Percentiles rank a stretch among this genome's conserved stretches.
phyloP scores from a whole-genome alignment of 2,113 vertebrate species.

The Paramormyrops kingsleyae region DNA sequence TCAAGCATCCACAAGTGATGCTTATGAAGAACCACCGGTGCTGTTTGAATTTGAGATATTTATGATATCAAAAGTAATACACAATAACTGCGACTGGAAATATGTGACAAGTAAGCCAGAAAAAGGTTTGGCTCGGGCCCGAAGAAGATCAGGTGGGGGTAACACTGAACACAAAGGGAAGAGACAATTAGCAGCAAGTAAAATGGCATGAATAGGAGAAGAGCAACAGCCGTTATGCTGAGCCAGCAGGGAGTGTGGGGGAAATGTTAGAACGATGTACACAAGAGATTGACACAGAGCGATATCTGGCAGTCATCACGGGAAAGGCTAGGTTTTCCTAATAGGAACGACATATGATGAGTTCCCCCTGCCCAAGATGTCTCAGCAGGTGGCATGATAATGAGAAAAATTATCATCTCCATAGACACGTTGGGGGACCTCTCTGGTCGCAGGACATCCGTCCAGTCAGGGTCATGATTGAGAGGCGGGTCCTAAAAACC shows the following conservation, averaged over 20 bases:
- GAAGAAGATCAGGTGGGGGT: slow-evolving; percentile 5
- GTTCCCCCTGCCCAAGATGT: not conserved
- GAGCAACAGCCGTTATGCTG: slow-evolving; percentile 7
- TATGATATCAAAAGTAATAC: not conserved
- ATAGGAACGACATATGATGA: slow-evolving; percentile 9
- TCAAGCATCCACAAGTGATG: not conserved
- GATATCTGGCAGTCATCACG: slow-evolving; percentile 1
- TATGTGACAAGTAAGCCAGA: not conserved
- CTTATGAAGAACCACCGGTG: not conserved
- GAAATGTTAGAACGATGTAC: not conserved
- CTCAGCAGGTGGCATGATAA: slow-evolving; percentile 7
- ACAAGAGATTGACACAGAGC: not conserved
- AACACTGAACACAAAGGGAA: not conserved
- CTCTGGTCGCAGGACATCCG: not conserved
- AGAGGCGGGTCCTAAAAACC: not conserved
- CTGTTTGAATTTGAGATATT: not conserved
- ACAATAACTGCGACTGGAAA: not conserved
- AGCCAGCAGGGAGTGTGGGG: not conserved
- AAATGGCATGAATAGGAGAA: not conserved
- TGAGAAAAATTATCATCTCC: slow-evolving; percentile 10
- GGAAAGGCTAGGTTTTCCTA: not conserved
- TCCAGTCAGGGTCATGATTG: not conserved
- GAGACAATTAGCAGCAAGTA: slow-evolving; percentile 8
- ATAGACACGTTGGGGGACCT: not conserved
- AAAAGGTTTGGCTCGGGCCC: not conserved